phyloP scores from a whole-genome alignment of 1,140 invertebrate species.

The Pararge aegeria region DNA sequence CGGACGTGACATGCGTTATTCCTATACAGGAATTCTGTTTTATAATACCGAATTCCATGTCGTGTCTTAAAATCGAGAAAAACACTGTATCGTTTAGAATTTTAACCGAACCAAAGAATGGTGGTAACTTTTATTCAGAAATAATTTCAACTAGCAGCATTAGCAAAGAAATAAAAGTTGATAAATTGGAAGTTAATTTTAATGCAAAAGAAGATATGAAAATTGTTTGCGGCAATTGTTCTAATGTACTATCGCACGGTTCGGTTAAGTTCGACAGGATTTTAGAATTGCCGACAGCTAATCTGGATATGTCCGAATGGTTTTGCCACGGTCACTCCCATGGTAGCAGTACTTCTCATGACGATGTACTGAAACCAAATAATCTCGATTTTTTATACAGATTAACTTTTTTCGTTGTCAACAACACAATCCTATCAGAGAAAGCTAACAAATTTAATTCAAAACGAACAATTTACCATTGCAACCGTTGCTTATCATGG shows the following conservation, averaged over 20 bases:
- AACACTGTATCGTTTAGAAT: conserved; percentile 74
- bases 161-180: conserved; percentile 40
- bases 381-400: conserved; percentile 76
- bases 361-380: conserved; percentile 60
- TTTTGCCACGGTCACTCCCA: conserved; percentile 77
- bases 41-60: conserved; percentile 75
- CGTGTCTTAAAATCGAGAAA: conserved; percentile 69
- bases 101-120: conserved; percentile 67
- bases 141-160: conserved; percentile 52
- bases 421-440: conserved; percentile 56
- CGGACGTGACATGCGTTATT: conserved; percentile 53
- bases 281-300: conserved; percentile 78
- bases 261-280: conserved; percentile 72
- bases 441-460: conserved; percentile 67
- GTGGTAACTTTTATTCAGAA: conserved; percentile 79
- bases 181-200: conserved; percentile 58
- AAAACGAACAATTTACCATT: conserved; percentile 72
- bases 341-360: conserved; percentile 32
- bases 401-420: conserved; percentile 75
- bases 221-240: conserved; percentile 78
- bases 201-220: conserved; percentile 52
- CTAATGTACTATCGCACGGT: conserved; percentile 60
- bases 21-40: conserved; percentile 67
- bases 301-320: conserved; percentile 80
- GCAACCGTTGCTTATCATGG: conserved; percentile 79